Evolutionary conservation across 2,888 invertebrate species (phyloP).

Genomic region (Timandra comae): DNA sequence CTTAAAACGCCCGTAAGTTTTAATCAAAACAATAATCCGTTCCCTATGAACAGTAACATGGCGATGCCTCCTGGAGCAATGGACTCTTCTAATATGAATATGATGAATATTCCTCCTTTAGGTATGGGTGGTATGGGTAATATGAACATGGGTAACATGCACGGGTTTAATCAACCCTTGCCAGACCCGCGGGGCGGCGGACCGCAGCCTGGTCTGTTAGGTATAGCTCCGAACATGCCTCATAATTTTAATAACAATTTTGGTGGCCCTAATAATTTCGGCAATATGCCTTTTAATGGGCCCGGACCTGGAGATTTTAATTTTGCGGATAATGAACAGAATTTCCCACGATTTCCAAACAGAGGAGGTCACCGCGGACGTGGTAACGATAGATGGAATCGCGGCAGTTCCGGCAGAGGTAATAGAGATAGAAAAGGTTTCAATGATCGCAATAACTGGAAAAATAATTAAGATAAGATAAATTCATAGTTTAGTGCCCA

Average conservation of each 20-base stretch:
- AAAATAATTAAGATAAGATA: conserved; percentile 61
- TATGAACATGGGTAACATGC: conserved; percentile 60
- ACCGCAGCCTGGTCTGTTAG: conserved; percentile 74
- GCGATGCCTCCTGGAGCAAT: conserved; percentile 39
- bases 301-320: conserved; percentile 58
- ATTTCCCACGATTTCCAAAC: conserved; percentile 59
- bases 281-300: conserved; percentile 64
- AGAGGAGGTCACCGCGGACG: conserved; percentile 64
- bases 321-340: conserved; percentile 62
- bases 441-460: conserved; percentile 71
- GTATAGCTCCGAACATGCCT: conserved; percentile 74
- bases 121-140: conserved; percentile 62
- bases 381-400: conserved; percentile 66
- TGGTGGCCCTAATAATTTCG: conserved; percentile 58
- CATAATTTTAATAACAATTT: conserved; percentile 65
- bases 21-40: conserved; percentile 50
- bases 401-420: conserved; percentile 62
- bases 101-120: conserved; percentile 62
- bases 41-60: conserved; percentile 50
- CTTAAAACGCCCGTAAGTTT: conserved; percentile 62
- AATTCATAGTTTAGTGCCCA: not conserved
- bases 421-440: conserved; percentile 69
- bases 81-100: conserved; percentile 55
- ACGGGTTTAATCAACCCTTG: conserved; percentile 58
- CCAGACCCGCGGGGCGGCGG: conserved; percentile 63